Base-by-base conservation (phyloP, 2,113 vertebrate species). In the Chaetorhynchus papuensis region DNA sequence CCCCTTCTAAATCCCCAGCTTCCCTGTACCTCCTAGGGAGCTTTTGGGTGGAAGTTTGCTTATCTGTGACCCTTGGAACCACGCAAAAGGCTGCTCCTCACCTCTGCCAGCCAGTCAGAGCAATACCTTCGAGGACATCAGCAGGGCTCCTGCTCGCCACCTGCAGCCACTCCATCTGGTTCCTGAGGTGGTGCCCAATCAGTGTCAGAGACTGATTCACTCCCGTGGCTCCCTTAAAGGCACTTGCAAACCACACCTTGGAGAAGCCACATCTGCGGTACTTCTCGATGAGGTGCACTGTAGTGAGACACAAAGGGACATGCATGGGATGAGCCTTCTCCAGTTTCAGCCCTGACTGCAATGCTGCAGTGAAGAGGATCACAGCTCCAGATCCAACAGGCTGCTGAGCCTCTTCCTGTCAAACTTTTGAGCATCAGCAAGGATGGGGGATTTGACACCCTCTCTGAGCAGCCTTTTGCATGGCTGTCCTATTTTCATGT, bases 71-170 rank as follows among this genome's bases (percentile, higher is more conserved):
- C 79, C 50, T 11, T 2, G 16, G 49, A 60, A 54, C 3, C 13
- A 31, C 6, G 5, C 28, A 8, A 13, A 45, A 50, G 33, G 83
- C 27, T 5, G 26, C 1, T 65, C 13, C 84, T 97, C 95, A 99
- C 99, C 99, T 99, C 94, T 99, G 99, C 99, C 99, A 99, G 95
- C 99, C 99, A 0, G 99, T 99, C 81, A 99, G 96, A 1, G 98
- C 96, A 14, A 99, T 99, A 54, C 99, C 99, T 95, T 97, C 97
- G 8, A 99, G 96, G 10, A 33, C 17, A 4, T 85, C 96, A 1
- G 82, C 15, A 0, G 99, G 98, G 74, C 96, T 79, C 6, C 90
- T 92, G n/a, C 96, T 96, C 2, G 98, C 98, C 96, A 99, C 99
- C 88, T 98, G 94, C 71, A 99, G 97, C 99, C 99, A 99, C 84